Percentiles rank a stretch among this genome's conserved stretches.
Conservation (phyloP, 1,140 invertebrate genomes). For the Brachystomella parvula region DNA sequence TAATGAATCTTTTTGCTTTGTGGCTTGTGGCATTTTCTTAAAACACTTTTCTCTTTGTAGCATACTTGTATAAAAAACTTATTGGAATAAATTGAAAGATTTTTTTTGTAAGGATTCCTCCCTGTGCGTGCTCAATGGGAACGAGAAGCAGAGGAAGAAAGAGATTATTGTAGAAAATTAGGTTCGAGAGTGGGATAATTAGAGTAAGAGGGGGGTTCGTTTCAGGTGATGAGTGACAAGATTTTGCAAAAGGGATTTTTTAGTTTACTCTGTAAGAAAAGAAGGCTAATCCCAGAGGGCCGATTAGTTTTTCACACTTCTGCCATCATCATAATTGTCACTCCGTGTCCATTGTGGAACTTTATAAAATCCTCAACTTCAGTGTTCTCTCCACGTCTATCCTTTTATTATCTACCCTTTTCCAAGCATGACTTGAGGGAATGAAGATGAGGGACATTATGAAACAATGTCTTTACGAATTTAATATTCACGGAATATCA, state of each 20-base stretch:
- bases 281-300: not conserved
- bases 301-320: not conserved
- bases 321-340: not conserved
- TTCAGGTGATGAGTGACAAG: too few relatives aligned
- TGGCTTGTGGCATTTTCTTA: too few relatives aligned
- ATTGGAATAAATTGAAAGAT: not conserved
- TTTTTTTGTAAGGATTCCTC: too few relatives aligned
- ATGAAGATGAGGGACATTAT: not conserved
- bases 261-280: too few relatives aligned
- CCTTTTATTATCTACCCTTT: not conserved
- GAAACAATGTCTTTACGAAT: not conserved
- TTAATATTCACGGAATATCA: not conserved
- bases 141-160: too few relatives aligned
- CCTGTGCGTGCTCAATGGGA: too few relatives aligned
- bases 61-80: not conserved
- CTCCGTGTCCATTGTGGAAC: not conserved
- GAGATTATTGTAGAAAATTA: not conserved
- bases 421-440: not conserved
- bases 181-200: not conserved
- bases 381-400: not conserved
- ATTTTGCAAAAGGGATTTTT: not conserved
- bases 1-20: too few relatives aligned
- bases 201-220: too few relatives aligned
- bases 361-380: not conserved
- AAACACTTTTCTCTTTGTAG: not conserved